Conservation (phyloP, 23 tunicate species). For the Halocynthia aurantium region DNA sequence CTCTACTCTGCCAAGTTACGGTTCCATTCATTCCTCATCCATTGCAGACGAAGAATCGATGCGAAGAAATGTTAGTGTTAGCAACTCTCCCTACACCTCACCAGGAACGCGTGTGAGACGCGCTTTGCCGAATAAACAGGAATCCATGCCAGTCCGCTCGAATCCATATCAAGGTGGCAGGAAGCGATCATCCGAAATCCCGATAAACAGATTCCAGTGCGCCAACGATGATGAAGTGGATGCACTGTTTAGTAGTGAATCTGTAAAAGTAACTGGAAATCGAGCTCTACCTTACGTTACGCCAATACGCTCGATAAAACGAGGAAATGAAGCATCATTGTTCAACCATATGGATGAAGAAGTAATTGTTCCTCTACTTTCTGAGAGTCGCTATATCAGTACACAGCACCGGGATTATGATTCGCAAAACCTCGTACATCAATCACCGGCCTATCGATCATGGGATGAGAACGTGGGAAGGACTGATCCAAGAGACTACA, state of each 20-base stretch:
- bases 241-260: slow-evolving; percentile 7
- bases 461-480: too few relatives aligned
- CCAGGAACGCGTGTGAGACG: neutral
- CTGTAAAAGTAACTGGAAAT: neutral
- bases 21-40: neutral
- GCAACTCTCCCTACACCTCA: neutral
- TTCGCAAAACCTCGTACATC: too few relatives aligned
- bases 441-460: too few relatives aligned
- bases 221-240: slow-evolving; percentile 27
- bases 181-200: too few relatives aligned
- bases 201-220: neutral
- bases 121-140: neutral
- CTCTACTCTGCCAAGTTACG: neutral
- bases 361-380: neutral
- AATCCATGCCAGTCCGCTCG: neutral
- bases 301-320: neutral
- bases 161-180: too few relatives aligned
- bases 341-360: neutral
- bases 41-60: slow-evolving; percentile 4
- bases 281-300: slow-evolving; percentile 6
- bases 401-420: too few relatives aligned
- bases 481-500: too few relatives aligned
- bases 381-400: neutral
- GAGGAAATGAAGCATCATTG: neutral
- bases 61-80: neutral